Conservation (phyloP, 2,113 vertebrate genomes). For the Aptenodytes patagonicus region DNA sequence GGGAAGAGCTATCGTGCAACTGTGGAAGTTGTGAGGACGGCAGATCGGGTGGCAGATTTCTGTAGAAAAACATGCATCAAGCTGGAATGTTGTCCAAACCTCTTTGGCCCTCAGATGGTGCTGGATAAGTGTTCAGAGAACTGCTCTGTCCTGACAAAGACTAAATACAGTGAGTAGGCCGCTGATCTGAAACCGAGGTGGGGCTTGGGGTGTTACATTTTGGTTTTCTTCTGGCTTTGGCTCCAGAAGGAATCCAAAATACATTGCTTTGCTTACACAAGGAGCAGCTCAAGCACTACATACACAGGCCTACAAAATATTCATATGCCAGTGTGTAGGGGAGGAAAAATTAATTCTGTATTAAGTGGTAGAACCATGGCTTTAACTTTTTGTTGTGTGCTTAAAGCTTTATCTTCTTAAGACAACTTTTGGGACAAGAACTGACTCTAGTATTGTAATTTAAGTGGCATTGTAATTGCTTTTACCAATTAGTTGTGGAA, state of each 20-base stretch:
- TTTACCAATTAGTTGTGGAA: neutral
- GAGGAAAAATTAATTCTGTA: neutral
- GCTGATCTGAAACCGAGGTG: neutral
- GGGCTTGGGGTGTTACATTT: neutral
- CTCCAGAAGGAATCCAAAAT: neutral
- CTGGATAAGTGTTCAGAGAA: constrained; percentile 95
- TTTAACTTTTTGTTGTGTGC: neutral
- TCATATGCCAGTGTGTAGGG: neutral
- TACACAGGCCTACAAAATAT: neutral
- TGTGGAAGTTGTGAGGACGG: constrained; percentile 93
- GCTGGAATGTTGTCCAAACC: constrained; percentile 95
- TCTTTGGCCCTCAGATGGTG: constrained; percentile 95
- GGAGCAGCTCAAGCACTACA: neutral
- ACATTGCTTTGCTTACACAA: neutral
- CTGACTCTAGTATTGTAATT: neutral
- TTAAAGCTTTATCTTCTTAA: neutral
- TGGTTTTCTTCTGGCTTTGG: neutral
- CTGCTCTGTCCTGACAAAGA: constrained; percentile 97
- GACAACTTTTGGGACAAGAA: neutral
- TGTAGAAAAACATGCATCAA: constrained; percentile 95
- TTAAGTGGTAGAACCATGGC: neutral
- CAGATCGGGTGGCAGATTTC: constrained; percentile 93
- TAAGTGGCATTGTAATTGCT: neutral
- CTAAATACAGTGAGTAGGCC: constrained; percentile 92
- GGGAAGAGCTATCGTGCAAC: constrained; percentile 97